phyloP scores from a whole-genome alignment of 2,888 invertebrate species.

The Archips crataeganus region DNA sequence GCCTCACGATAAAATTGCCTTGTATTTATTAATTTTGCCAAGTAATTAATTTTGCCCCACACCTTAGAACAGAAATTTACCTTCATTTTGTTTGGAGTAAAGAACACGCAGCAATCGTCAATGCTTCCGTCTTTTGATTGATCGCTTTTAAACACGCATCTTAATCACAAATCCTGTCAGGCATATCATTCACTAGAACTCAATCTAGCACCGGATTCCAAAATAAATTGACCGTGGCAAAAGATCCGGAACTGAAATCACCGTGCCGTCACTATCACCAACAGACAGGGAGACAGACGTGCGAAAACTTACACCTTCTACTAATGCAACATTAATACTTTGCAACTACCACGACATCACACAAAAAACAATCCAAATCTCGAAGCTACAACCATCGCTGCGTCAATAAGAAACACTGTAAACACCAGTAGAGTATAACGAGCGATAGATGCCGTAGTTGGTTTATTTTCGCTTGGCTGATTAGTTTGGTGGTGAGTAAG shows the following conservation, averaged over 20 bases:
- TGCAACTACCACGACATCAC: slow-evolving; percentile 14
- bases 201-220: slow-evolving; percentile 24
- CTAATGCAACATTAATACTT: slow-evolving; percentile 53
- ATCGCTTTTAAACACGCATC: not conserved
- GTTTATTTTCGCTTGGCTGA: not conserved
- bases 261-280: slow-evolving; percentile 51
- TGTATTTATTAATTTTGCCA: too few relatives aligned
- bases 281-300: slow-evolving; percentile 52
- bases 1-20: too few relatives aligned
- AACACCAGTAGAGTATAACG: not conserved
- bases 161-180: not conserved
- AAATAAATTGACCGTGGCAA: slow-evolving; percentile 41
- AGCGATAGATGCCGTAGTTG: slow-evolving; percentile 1
- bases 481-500: slow-evolving; percentile 33
- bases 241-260: slow-evolving; percentile 60
- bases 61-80: too few relatives aligned
- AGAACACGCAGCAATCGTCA: not conserved
- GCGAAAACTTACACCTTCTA: slow-evolving; percentile 63
- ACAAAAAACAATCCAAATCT: not conserved
- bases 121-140: not conserved
- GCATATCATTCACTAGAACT: slow-evolving; percentile 6
- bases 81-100: too few relatives aligned
- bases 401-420: not conserved
- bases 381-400: not conserved
- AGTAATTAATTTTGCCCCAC: too few relatives aligned